Evolutionary conservation across 2,888 invertebrate genomes (phyloP).

Genomic region (Plagodis dolabraria): DNA sequence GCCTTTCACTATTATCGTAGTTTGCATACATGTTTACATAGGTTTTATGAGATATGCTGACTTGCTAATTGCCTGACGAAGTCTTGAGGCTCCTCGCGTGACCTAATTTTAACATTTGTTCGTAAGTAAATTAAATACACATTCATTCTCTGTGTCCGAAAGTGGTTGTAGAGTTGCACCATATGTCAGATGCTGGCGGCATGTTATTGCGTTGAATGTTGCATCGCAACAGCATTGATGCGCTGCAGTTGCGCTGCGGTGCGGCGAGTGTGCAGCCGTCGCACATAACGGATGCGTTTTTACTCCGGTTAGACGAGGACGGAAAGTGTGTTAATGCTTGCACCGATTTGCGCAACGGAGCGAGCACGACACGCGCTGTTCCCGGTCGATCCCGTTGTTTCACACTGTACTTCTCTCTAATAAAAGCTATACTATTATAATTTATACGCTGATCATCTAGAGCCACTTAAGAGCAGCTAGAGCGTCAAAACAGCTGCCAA

Average conservation of each 20-base stretch:
- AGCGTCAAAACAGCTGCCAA: too few species aligned
- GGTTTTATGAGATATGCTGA: conserved; percentile 15
- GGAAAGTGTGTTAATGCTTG: conserved; percentile 77
- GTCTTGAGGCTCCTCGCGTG: neutral
- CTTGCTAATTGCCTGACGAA: conserved; percentile 12
- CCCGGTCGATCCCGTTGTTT: conserved; percentile 66
- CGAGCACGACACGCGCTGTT: conserved; percentile 68
- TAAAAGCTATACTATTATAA: neutral
- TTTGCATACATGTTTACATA: conserved; percentile 47
- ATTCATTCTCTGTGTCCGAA: conserved; percentile 29
- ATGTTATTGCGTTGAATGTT: conserved; percentile 29
- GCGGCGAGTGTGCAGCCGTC: conserved; percentile 36
- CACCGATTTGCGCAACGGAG: conserved; percentile 68
- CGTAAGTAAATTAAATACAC: conserved; percentile 13
- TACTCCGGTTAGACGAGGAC: conserved; percentile 62
- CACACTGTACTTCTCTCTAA: conserved; percentile 9
- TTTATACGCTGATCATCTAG: neutral
- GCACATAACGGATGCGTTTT: conserved; percentile 74
- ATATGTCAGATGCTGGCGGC: conserved; percentile 31
- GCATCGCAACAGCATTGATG: conserved; percentile 33
- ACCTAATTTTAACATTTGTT: conserved; percentile 15
- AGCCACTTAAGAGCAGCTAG: too few species aligned
- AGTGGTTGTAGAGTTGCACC: conserved; percentile 26
- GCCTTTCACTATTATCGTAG: conserved; percentile 82
- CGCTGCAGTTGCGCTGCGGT: conserved; percentile 32